phyloP scores from a whole-genome alignment of 2,797 vertebrate species.

The Mus caroli region DNA sequence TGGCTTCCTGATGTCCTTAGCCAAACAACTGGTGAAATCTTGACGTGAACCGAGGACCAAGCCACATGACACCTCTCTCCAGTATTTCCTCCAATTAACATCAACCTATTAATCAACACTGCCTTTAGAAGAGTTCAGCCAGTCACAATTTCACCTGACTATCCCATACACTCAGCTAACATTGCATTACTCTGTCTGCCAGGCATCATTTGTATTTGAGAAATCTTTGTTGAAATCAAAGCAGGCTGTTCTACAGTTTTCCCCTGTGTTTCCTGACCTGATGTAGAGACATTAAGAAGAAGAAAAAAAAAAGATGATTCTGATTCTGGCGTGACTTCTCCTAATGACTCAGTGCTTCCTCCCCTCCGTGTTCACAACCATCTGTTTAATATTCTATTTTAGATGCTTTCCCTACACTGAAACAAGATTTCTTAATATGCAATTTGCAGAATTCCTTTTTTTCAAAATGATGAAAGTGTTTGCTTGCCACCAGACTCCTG shows the following conservation, averaged over 20 bases:
- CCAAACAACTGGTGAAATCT: slow-evolving; percentile 56
- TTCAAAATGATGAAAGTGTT: slow-evolving; percentile 37
- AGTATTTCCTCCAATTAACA: slow-evolving; percentile 28
- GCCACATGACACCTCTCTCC: not conserved
- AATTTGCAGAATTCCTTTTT: slow-evolving; percentile 71
- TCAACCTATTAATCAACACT: slow-evolving; percentile 19
- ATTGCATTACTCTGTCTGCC: not conserved
- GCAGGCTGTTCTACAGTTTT: slow-evolving; percentile 42
- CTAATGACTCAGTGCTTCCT: slow-evolving; percentile 81
- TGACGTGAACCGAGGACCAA: not conserved
- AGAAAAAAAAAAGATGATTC: slow-evolving; percentile 61
- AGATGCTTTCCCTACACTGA: slow-evolving; percentile 65
- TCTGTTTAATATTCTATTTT: slow-evolving; percentile 83
- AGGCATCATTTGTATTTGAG: not conserved
- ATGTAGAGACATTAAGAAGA: slow-evolving; percentile 1
- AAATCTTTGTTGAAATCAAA: slow-evolving; percentile 62
- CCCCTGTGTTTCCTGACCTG: slow-evolving; percentile 33
- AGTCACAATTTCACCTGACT: not conserved
- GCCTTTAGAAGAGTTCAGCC: slow-evolving; percentile 6
- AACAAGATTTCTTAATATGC: slow-evolving; percentile 63
- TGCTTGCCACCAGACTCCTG: not conserved
- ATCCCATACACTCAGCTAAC: not conserved
- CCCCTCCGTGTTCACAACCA: slow-evolving; percentile 68
- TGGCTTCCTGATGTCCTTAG: slow-evolving; percentile 27
- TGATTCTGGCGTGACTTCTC: slow-evolving; percentile 72